phyloP scores from a whole-genome alignment of 2,888 invertebrate species.

The Parnassius orleans region DNA sequence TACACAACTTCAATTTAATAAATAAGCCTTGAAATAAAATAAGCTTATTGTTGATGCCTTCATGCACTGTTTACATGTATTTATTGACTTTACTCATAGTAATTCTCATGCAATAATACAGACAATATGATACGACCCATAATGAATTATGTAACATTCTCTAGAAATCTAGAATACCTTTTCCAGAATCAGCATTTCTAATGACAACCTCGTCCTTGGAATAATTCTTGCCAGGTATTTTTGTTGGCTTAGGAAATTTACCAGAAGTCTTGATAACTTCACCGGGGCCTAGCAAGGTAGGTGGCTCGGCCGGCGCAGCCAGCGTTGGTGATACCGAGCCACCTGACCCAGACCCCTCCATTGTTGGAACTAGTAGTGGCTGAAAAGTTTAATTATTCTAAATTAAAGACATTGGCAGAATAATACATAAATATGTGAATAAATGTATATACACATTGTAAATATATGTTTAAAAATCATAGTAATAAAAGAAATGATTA shows the following conservation, averaged over 20 bases:
- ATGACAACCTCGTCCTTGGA: conserved; percentile 97
- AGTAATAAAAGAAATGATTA: no score
- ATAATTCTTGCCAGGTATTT: conserved; percentile 95
- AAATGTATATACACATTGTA: background rate
- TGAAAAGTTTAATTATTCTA: conserved; percentile 32
- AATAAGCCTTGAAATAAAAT: conserved; percentile 45
- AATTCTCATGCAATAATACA: conserved; percentile 18
- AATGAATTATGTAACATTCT: conserved; percentile 23
- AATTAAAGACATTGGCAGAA: conserved; percentile 12
- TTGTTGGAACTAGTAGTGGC: conserved; percentile 74
- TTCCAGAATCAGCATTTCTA: conserved; percentile 96
- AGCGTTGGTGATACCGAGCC: conserved; percentile 80
- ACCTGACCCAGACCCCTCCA: conserved; percentile 75
- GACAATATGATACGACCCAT: background rate
- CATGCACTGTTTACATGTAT: conserved; percentile 48
- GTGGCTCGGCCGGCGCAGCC: conserved; percentile 77
- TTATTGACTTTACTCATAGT: conserved; percentile 2
- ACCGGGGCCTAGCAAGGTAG: conserved; percentile 86
- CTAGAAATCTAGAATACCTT: conserved; percentile 83
- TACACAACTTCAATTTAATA: conserved; percentile 44
- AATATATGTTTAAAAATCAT: no score
- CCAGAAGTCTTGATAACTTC: conserved; percentile 94
- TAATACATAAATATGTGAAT: background rate
- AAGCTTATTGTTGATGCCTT: conserved; percentile 47
- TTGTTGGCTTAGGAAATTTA: conserved; percentile 92